phyloP scores from a whole-genome alignment of 2,888 invertebrate genomes.

The Ochropleura plecta region DNA sequence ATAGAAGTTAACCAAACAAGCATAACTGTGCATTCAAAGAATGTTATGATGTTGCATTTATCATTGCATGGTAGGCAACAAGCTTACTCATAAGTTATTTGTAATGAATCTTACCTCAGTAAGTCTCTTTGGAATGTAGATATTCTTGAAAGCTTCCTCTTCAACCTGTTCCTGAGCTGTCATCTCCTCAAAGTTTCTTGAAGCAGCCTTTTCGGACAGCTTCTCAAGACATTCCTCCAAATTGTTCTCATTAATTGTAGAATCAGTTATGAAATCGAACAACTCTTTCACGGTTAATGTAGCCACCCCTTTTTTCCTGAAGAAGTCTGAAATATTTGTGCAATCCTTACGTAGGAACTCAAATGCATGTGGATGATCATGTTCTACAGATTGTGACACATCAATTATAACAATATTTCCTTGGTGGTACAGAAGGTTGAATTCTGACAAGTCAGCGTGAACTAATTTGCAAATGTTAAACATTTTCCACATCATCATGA shows the following conservation, averaged over 20 bases:
- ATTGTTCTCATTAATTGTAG: slow-evolving; percentile 94
- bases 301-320: slow-evolving; percentile 96
- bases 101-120: slow-evolving; percentile 92
- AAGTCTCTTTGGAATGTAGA: slow-evolving; percentile 97
- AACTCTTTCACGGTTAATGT: slow-evolving; percentile 97
- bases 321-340: slow-evolving; percentile 97
- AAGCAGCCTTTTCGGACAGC: slow-evolving; percentile 92
- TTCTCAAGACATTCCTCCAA: slow-evolving; percentile 95
- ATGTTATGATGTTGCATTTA: not conserved
- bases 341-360: slow-evolving; percentile 99
- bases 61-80: not conserved
- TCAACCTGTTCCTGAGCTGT: slow-evolving; percentile 95
- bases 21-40: not conserved
- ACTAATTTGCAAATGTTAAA: slow-evolving; percentile 98
- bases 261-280: slow-evolving; percentile 99
- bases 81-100: not conserved
- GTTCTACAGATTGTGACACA: slow-evolving; percentile 99
- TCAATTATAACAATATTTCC: slow-evolving; percentile 98
- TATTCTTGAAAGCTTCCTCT: slow-evolving; percentile 97
- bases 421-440: slow-evolving; percentile 96
- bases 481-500: slow-evolving; percentile 97
- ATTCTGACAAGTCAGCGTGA: slow-evolving; percentile 99
- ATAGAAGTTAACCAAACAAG: not conserved
- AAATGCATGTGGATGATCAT: slow-evolving; percentile 98
- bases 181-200: slow-evolving; percentile 91